Evolutionary conservation across 2,797 vertebrate species (phyloP).

Genomic region (Phalanger gymnotis): DNA sequence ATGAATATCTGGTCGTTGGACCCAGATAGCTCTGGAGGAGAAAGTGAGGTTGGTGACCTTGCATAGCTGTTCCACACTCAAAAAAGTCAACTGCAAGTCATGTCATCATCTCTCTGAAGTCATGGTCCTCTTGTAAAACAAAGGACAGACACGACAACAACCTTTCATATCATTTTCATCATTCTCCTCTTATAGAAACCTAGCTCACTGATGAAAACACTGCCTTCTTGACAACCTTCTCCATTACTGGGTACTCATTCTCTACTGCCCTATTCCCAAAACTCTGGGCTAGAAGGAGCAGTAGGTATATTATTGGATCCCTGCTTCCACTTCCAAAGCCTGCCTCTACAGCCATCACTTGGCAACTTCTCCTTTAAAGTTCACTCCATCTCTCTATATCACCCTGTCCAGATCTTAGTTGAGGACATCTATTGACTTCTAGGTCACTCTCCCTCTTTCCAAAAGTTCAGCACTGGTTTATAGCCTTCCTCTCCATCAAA

Average conservation of each 20-base stretch:
- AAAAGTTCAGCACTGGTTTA: background rate
- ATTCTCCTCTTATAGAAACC: background rate
- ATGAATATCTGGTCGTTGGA: no score
- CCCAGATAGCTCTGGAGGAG: no score
- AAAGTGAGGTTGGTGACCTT: no score
- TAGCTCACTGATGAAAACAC: background rate
- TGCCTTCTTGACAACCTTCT: background rate
- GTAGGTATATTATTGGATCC: background rate
- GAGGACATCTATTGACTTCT: background rate
- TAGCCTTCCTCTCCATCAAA: background rate
- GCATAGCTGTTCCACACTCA: no score
- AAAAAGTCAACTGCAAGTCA: no score
- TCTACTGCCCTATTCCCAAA: background rate
- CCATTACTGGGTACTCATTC: background rate
- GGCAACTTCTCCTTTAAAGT: background rate
- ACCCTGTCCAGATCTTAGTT: background rate
- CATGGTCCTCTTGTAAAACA: no score
- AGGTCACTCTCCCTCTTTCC: background rate
- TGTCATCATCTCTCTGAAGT: no score
- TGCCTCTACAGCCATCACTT: background rate
- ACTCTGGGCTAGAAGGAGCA: background rate
- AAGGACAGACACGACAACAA: no score
- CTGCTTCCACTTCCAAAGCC: background rate
- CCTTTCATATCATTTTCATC: background rate
- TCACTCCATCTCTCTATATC: background rate